Base-by-base conservation (phyloP, 2,797 vertebrate genomes). In the Microchirus variegatus region DNA sequence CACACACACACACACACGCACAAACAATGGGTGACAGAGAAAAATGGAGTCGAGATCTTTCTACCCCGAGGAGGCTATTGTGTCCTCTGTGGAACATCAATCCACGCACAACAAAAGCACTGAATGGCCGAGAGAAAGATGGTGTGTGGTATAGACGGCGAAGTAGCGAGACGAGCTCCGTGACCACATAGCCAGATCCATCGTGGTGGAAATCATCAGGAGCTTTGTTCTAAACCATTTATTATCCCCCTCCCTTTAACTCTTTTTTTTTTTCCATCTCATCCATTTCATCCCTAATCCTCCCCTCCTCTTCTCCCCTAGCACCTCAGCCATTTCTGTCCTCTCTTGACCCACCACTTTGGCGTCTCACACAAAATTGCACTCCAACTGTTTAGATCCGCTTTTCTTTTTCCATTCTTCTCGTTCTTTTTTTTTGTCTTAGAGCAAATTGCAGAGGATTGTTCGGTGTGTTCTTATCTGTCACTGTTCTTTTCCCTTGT, bases 121-220 rank as follows among this genome's bases (percentile, higher is more conserved):
- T 54, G 49, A 18, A 57, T 42, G 26, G 9, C 22, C 54, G 38
- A 58, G 50, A 15, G 49, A 4, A 15, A 17, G 42, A 10, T 11
- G n/a, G 53, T 4, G 40, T 43, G 42, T 6, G 19, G 52, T 41
- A 47, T 4, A 36, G 43, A 63, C 1, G 4, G 38, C 47, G 54
- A 31, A 52, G 16, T 1, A 43, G 36, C 1, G 55, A 61, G 48
- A 71, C 13, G 2, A 46, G 50, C 57, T 60, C 64, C 75, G 55
- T 41, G 65, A 64, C 47, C 63, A 53, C 15, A 67, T 77, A 62
- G 54, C 47, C 63, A 45, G 15, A 69, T 80, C 71, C 59, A 75
- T 83, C 77, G 77, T n/a, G 73, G 22, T 51, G 59, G 59, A 59
- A 72, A 61, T 73, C 70, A 58, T 60, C 61, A 46, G 59, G 4